Evolutionary conservation across 1,140 invertebrate species (phyloP).

Genomic region (Neoseiulus cucumeris): DNA sequence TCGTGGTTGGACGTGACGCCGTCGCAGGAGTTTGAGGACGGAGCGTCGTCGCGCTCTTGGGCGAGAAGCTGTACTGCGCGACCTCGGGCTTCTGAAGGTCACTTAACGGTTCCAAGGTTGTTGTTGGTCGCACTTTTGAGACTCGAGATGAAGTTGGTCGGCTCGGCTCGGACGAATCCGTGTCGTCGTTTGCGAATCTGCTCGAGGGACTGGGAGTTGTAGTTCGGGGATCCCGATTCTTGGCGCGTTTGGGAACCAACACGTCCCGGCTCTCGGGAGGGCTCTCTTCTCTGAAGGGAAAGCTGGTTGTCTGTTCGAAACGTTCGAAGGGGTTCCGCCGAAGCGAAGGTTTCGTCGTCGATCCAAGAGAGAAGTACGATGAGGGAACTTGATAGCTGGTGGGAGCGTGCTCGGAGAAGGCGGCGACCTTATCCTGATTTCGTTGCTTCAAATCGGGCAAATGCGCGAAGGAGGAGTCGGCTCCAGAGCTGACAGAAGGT

Average conservation of each 20-base stretch:
- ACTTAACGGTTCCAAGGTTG: not conserved
- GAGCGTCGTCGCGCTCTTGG: not conserved
- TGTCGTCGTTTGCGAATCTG: not conserved
- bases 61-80: not conserved
- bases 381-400: not conserved
- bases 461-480: not conserved
- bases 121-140: not conserved
- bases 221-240: not conserved
- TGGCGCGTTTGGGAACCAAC: not conserved
- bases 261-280: not conserved
- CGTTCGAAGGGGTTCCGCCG: not conserved
- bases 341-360: not conserved
- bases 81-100: not conserved
- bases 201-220: not conserved
- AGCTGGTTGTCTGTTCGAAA: not conserved
- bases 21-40: not conserved
- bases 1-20: not conserved
- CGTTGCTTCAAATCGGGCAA: not conserved
- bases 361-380: not conserved
- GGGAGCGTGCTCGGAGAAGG: not conserved
- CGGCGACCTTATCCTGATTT: not conserved
- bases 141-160: not conserved
- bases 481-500: not conserved
- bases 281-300: not conserved
- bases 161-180: not conserved